Percentiles rank a stretch among this genome's conserved stretches.
Evolutionary conservation across 2,888 invertebrate species (phyloP).

Genomic region (Scaptodrosophila latifasciaeformis): DNA sequence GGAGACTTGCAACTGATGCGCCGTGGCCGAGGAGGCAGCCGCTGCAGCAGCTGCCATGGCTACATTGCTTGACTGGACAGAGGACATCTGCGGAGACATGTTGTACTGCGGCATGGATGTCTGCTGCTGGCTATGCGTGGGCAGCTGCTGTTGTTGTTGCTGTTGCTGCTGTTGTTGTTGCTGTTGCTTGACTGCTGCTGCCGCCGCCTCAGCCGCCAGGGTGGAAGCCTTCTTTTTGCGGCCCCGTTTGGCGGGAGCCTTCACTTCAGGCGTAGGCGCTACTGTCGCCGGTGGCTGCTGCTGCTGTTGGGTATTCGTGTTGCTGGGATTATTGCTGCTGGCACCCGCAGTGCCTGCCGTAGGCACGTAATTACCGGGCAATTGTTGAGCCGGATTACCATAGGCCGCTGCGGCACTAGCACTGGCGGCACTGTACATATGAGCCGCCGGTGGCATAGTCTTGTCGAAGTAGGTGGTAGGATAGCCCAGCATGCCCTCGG

Average conservation of each 20-base stretch:
- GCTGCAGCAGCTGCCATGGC: slow-evolving; percentile 68
- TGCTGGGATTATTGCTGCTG: slow-evolving; percentile 36
- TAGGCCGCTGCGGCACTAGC: slow-evolving; percentile 61
- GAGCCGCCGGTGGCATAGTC: slow-evolving; percentile 78
- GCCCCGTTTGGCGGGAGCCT: slow-evolving; percentile 64
- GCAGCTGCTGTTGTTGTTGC: slow-evolving; percentile 37
- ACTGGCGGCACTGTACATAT: slow-evolving; percentile 76
- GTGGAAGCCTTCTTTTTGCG: slow-evolving; percentile 69
- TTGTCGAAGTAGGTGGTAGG: slow-evolving; percentile 77
- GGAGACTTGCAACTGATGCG: slow-evolving; percentile 63
- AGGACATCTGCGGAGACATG: slow-evolving; percentile 54
- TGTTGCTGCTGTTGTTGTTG: slow-evolving; percentile 48
- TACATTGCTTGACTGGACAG: slow-evolving; percentile 20
- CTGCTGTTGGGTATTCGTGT: slow-evolving; percentile 33
- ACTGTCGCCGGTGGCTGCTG: slow-evolving; percentile 24
- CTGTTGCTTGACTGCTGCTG: slow-evolving; percentile 43
- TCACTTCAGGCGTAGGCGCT: slow-evolving; percentile 33
- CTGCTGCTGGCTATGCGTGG: slow-evolving; percentile 38
- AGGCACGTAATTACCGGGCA: slow-evolving; percentile 57
- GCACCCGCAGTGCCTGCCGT: slow-evolving; percentile 20
- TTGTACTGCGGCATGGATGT: slow-evolving; percentile 47
- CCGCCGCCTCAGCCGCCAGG: slow-evolving; percentile 60
- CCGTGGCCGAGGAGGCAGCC: slow-evolving; percentile 45
- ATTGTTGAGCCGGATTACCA: slow-evolving; percentile 63
- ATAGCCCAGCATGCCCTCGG: slow-evolving; percentile 70